Base-by-base conservation (phyloP, 1,140 invertebrate species). In the Brachionus sp. region DNA sequence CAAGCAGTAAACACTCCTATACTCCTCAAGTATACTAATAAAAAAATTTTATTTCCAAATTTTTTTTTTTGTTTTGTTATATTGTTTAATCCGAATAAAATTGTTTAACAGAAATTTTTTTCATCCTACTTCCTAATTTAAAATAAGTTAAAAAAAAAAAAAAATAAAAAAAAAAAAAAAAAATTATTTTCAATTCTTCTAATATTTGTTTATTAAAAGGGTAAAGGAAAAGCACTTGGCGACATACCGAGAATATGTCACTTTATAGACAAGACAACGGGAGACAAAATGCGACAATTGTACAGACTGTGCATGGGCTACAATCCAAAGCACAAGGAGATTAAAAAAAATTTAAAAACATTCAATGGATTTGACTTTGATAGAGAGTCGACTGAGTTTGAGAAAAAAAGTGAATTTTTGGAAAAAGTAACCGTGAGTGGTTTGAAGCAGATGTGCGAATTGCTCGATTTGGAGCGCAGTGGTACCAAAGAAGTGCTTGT, bases 311-410 rank as follows among this genome's bases (percentile, higher is more conserved):
- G 89, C 3, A 90, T 86, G 68, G 84, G 85, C 39, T 85, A 87
- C 80, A 75, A 84, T 84, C 88, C 88, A 75, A 64, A 86, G 37
- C 87, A 87, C 84, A 87, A 87, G 23, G 86, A 87, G 82, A 86
- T 88, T 2, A 89, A 88, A 84, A 88, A 86, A 83, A 89, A 89
- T 77, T 86, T 90, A n/a, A 83, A 87, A 6, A 85, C 86, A 80
- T 90, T 90, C 84, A 86, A 84, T 85, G 89, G 89, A 12, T 89
- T 88, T 85, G 77, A 87, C n/a, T 89, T 89, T 86, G 84, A 50
- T n/a, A 86, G 86, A 84, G 86, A 87, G 23, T 86, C 87, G 33
- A 83, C 85, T 46, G 88, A 89, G 64, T 89, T 85, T 85, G 85
- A 88, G 12, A 87, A 86, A 75, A 88, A 88, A 68, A 84, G 85